Base-by-base conservation (phyloP, 1,140 invertebrate genomes). In the Halictus rubicundus region DNA sequence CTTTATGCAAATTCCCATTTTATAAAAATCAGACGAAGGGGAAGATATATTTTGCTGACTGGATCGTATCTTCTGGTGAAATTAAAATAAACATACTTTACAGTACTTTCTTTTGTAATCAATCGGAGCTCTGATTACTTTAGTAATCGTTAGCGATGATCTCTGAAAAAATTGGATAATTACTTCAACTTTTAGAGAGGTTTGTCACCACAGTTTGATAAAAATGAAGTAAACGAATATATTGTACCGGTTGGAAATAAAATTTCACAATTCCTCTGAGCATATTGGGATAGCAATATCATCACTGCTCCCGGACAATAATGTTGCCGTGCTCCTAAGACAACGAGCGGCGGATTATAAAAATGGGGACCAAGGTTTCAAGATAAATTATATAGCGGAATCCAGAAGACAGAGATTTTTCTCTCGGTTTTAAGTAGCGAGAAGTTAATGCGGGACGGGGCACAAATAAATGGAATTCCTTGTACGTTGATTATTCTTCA, bases 401-500 rank as follows among this genome's bases (percentile, higher is more conserved):
- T 57, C 21, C 5, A n/a, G 5, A n/a, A 57, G 21, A 7, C 54
- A n/a, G 21, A n/a, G 19, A n/a, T 21, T 21, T 21, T 32, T 57
- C 42, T 66, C n/a, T 21, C 25, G 16, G 27, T 19, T 21, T 63
- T 42, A 71, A 60, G 19, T 23, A 37, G n/a, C 12, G 19, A 23
- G 19, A 21, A 21, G 6, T 54, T 39, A 65, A 46, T 52, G 23
- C 2, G 21, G 16, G 25, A 54, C 16, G 9, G 52, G 23, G 39
- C 39, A n/a, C 39, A 64, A 69, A 37, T 6, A 27, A 69, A 32
- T 7, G n/a, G 23, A 12, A 25, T 39, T 74, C 9, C 61, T 71
- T 37, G 9, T 9, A 32, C n/a, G 32, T 6, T 46, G 32, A 63
- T 79, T 78, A 83, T 42, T 16, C 25, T n/a, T 60, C 25, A 71